Evolutionary conservation across 2,113 vertebrate species (phyloP).

Genomic region (Thermophis baileyi): DNA sequence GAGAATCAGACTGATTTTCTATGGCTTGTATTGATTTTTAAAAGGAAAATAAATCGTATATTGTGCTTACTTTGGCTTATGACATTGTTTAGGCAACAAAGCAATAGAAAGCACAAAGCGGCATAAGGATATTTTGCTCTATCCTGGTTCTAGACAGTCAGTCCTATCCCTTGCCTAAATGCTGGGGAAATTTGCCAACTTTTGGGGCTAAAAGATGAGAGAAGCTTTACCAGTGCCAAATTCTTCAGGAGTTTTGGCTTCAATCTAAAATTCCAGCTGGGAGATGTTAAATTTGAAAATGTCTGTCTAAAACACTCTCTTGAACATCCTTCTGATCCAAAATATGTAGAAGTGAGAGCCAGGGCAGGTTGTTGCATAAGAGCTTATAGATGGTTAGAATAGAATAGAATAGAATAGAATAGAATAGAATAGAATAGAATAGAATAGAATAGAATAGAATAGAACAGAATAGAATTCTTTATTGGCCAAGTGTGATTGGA

Average conservation of each 20-base stretch:
- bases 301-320: neutral
- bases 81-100: slow-evolving; percentile 11
- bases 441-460: too few relatives aligned
- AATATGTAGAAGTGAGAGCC: neutral
- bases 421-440: too few relatives aligned
- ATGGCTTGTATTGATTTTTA: neutral
- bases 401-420: too few relatives aligned
- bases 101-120: neutral
- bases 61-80: neutral
- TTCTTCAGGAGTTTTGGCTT: neutral
- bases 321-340: too few relatives aligned
- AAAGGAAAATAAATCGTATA: neutral
- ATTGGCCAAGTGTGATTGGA: too few relatives aligned
- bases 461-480: too few relatives aligned
- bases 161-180: neutral
- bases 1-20: slow-evolving; percentile 42
- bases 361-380: neutral
- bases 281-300: neutral
- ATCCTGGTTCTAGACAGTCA: neutral
- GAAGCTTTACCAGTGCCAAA: neutral
- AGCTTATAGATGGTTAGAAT: neutral
- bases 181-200: neutral
- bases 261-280: neutral
- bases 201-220: neutral
- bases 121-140: slow-evolving; percentile 26